Evolutionary conservation across 1,140 invertebrate genomes (phyloP), one percentile per base, ranked within the genome.

Genomic region (Tigriopus japonicus): DNA sequence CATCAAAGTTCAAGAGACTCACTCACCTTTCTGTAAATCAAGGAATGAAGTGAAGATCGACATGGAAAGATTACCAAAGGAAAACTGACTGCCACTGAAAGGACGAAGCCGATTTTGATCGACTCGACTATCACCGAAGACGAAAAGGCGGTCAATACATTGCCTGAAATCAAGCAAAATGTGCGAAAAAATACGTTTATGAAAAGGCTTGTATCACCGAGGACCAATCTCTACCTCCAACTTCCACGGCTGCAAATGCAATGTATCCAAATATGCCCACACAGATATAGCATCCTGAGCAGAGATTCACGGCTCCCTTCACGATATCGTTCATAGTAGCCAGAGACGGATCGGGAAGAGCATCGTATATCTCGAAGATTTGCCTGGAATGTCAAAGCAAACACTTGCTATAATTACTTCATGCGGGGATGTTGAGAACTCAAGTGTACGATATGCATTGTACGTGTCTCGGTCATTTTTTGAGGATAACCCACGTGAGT

Each of bases 31-130:
- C 81, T 79, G 71, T 86, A 94, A 0, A 96, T 69, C 53, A 97
- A 77, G 0, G 91, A 97, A 73, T 93, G 86, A 3, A 98, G 74
- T 71, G 89, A 93, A 6, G 86, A 86, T 62, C 94, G 74, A 70
- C 92, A 96, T 10, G 94, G 93, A 74, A 95, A 97, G 69, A 98
- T 87, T 59, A 95, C 87, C 56, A 98, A 76, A 12, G 93, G 94
- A 75, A 97, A 95, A 70, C 89, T 94, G 67, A 95, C 85, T 17
- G 89, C 88, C 42, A 97, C 79, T 0, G 91, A 96, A 52, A 95
- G 74, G 1, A 97, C 84, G 77, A 98, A 97, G 28, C 89, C 87
- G 64, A 95, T 75, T 76, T 93, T 91, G 63, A 94, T 89, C 28
- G 87, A 74, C 72, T 91, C 84, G 64, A 86, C 87, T 28, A 82